Conservation (phyloP, 2,113 vertebrate species). For the Proteles cristata region DNA sequence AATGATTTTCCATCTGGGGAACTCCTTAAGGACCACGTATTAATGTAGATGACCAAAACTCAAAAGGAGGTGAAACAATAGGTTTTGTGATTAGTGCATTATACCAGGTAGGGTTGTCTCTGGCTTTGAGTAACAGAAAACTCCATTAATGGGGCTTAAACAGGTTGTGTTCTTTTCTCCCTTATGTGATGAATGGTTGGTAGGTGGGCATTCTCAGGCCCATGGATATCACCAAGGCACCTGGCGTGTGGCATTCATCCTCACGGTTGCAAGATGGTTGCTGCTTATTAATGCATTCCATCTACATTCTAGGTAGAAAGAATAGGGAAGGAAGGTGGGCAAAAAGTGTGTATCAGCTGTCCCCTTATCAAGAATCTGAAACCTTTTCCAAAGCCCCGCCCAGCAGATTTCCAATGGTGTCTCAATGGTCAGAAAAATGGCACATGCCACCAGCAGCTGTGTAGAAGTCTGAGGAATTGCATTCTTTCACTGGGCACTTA, state of each 20-base stretch:
- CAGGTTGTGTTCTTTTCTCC: neutral
- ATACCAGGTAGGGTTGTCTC: neutral
- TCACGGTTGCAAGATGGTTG: neutral
- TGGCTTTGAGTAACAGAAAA: neutral
- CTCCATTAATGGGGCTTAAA: neutral
- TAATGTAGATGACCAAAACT: conserved; percentile 3
- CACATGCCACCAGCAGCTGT: neutral
- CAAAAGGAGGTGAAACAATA: neutral
- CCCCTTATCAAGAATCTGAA: neutral
- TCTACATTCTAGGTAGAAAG: neutral
- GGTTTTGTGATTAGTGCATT: neutral
- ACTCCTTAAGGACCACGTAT: neutral
- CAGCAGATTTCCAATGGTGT: neutral
- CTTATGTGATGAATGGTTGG: neutral
- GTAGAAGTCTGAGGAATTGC: neutral
- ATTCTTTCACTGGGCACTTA: neutral
- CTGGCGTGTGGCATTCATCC: neutral
- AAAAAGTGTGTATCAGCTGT: neutral
- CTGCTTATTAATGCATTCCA: neutral
- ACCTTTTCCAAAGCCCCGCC: neutral
- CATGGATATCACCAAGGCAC: neutral
- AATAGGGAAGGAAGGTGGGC: neutral
- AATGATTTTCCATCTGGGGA: neutral
- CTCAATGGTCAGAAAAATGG: neutral
- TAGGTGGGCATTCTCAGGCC: neutral